Base-by-base conservation (phyloP, 2,113 vertebrate genomes). In the Pachypanchax playfairii region DNA sequence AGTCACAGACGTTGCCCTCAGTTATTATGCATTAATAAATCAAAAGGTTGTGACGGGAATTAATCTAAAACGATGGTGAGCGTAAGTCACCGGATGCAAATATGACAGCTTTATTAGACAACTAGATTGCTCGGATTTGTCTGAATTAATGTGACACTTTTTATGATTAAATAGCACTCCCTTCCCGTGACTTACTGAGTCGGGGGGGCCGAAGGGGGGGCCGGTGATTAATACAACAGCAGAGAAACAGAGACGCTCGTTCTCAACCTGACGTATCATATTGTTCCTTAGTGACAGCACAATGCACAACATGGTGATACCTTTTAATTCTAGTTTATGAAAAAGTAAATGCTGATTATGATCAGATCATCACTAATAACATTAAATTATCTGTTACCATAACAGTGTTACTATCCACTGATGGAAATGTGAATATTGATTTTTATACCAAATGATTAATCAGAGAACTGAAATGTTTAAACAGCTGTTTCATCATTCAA, bases 101-200 rank as follows among this genome's bases (percentile, higher is more conserved):
- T 88, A 76, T 87, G 86, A 87, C 86, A 89, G 83, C 84, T 89
- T 88, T 88, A 88, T 88, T 87, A 87, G 84, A 84, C 84, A 89
- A 87, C 74, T 70, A 81, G 83, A 88, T 87, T 87, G 84, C 75
- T 77, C 65, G 69, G 77, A 89, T 88, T 87, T 87, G 83, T 89
- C 79, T 85, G 86, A 88, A 87, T 88, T 87, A 89, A 85, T 88
- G 79, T 80, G 79, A 83, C 83, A 88, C 73, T 62, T 85, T 83
- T 57, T 83, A 73, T 81, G 58, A 82, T 87, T 84, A 84, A 84
- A 82, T 66, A 65, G 26, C 44, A 15, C 22, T 31, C 24, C 33
- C 26, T 42, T 26, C 46, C 36, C 33, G 25, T 35, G 17, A 1
- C 41, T 70, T 18, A 55, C 43, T 55, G 38, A 33, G 50, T 15